Conservation (phyloP, 1,140 invertebrate species). For the Conus betulinus region DNA sequence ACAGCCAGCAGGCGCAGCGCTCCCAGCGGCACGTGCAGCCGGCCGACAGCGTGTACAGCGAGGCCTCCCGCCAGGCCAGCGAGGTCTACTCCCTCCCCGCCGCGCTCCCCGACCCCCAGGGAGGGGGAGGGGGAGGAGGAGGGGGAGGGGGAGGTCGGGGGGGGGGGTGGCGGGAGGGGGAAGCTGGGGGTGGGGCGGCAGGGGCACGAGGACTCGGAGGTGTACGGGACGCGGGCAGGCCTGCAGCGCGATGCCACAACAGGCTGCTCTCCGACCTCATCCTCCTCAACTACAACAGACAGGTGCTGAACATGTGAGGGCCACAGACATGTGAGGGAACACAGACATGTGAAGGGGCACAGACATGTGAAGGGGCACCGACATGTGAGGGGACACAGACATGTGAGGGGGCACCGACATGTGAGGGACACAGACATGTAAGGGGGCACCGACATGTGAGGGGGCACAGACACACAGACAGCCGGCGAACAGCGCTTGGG, state of each 20-base stretch:
- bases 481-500: no score
- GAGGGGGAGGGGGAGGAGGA: neutral
- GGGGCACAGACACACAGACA: neutral
- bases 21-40: neutral
- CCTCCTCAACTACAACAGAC: conserved; percentile 40
- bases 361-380: neutral
- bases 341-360: neutral
- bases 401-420: neutral
- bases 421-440: neutral
- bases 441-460: neutral
- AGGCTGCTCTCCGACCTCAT: conserved; percentile 38
- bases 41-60: neutral
- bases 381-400: no score
- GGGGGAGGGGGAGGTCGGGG: neutral
- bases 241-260: conserved; percentile 21
- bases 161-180: neutral
- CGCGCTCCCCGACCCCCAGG: neutral
- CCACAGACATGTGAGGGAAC: neutral
- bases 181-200: neutral
- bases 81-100: conserved; percentile 31
- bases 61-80: neutral
- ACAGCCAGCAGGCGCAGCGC: no score
- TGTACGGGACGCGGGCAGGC: conserved; percentile 13
- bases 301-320: conserved; percentile 31
- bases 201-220: conserved; percentile 3